A percentile compares a stretch with the other conserved stretches of the same genome.
phyloP scores from a whole-genome alignment of 2,797 vertebrate genomes.

The Scolopax bukidnonensis region DNA sequence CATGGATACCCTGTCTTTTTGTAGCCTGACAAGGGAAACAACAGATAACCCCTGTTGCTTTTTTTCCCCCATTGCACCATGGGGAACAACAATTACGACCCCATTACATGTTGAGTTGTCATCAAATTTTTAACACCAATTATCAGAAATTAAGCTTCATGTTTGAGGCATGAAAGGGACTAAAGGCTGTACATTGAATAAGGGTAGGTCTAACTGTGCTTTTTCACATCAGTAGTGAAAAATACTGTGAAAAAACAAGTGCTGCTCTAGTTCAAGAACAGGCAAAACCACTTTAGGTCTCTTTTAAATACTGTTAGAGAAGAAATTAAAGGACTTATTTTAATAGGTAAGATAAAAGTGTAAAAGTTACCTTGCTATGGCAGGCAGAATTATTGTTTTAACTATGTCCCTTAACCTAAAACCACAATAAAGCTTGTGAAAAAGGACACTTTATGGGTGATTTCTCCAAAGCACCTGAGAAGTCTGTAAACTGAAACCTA shows the following conservation, averaged over 20 bases:
- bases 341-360: neutral
- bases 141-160: neutral
- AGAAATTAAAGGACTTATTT: neutral
- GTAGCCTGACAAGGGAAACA: neutral
- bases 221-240: neutral
- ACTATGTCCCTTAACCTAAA: neutral
- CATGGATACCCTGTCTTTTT: accelerated
- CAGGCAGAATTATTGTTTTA: neutral
- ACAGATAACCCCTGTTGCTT: neutral
- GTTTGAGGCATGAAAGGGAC: neutral
- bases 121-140: neutral
- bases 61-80: accelerated
- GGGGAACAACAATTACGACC: too few relatives aligned
- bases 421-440: neutral
- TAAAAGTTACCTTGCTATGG: neutral
- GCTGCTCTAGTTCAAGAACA: neutral
- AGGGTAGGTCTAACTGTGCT: neutral
- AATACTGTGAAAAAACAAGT: neutral
- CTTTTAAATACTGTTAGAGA: neutral
- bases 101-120: neutral
- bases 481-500: neutral
- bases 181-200: neutral
- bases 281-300: neutral
- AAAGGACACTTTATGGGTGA: neutral
- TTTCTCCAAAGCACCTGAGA: neutral